Base-by-base conservation (phyloP, 2,113 vertebrate genomes). In the Eleginops maclovinus region DNA sequence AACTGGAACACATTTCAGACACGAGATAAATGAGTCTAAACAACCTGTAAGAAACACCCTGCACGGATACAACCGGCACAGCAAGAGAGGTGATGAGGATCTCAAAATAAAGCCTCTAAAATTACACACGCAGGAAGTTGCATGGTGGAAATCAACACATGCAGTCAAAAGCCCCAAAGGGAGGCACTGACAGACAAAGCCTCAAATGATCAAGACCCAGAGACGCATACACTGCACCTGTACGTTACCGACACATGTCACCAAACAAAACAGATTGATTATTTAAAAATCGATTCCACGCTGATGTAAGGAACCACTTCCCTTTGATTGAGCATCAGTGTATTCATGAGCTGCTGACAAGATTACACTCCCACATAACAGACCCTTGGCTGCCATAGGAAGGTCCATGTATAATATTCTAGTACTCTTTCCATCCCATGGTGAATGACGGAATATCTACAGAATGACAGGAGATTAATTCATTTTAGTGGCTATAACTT, bases 71-170 rank as follows among this genome's bases (percentile, higher is more conserved):
- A n/a, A n/a, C n/a, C n/a, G n/a, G n/a, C n/a, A n/a, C n/a, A 31
- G 47, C 11, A 51, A 41, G 53, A 4, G 72, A 63, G 61, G 44
- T 3, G 3, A 43, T 17, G 8, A 28, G 14, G 15, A 24, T 8
- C 47, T 19, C 19, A 24, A 53, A 56, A 78, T 9, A 17, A 59
- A 73, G 22, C 11, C 53, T 31, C 36, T 58, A 2, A 21, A 66
- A 66, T 67, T 71, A 69, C 21, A 65, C 13, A n/a, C 31, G 62
- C 31, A 69, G 54, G n/a, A 73, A 19, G 62, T 21, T 56, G 41
- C 36, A 71, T 72, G 14, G 16, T 28, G 53, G 43, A 75, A 81
- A 50, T n/a, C n/a, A n/a, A n/a, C n/a, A n/a, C n/a, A n/a, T n/a
- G n/a, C n/a, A n/a, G n/a, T n/a, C n/a, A n/a, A n/a, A n/a, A n/a